Evolutionary conservation across 2,888 invertebrate species (phyloP).

Genomic region (Gastrophysa polygoni): DNA sequence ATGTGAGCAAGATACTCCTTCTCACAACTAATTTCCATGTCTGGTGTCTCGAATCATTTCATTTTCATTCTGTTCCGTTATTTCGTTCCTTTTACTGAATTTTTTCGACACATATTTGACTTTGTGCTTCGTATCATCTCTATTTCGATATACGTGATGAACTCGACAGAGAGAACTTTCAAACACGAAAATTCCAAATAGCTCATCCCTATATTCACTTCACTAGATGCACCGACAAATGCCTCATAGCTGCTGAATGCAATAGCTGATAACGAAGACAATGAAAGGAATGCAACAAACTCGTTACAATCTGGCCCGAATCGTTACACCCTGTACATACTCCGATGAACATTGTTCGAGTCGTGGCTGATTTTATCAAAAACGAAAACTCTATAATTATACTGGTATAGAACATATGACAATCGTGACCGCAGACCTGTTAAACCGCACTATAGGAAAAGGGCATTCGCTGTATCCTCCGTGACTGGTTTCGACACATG

Average conservation of each 20-base stretch:
- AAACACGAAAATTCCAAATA: too few relatives aligned
- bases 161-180: too few relatives aligned
- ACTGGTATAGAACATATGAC: slow-evolving; percentile 49
- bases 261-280: slow-evolving; percentile 21
- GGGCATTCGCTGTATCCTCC: slow-evolving; percentile 50
- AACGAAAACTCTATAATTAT: slow-evolving; percentile 36
- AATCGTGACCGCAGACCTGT: slow-evolving; percentile 53
- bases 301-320: slow-evolving; percentile 27
- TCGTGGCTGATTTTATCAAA: slow-evolving; percentile 37
- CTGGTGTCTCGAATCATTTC: too few relatives aligned
- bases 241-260: slow-evolving; percentile 6
- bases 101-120: too few relatives aligned
- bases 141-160: too few relatives aligned
- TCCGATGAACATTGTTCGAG: slow-evolving; percentile 31
- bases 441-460: slow-evolving; percentile 51
- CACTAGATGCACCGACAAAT: too few relatives aligned
- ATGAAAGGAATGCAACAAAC: slow-evolving; percentile 31
- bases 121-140: too few relatives aligned
- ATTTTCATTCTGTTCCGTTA: too few relatives aligned
- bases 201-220: too few relatives aligned
- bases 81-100: too few relatives aligned
- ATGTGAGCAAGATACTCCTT: too few relatives aligned
- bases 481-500: slow-evolving; percentile 53
- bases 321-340: slow-evolving; percentile 32
- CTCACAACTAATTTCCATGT: too few relatives aligned